Conservation (phyloP, 2,113 vertebrate species). For the Amblyopsis rosae region DNA sequence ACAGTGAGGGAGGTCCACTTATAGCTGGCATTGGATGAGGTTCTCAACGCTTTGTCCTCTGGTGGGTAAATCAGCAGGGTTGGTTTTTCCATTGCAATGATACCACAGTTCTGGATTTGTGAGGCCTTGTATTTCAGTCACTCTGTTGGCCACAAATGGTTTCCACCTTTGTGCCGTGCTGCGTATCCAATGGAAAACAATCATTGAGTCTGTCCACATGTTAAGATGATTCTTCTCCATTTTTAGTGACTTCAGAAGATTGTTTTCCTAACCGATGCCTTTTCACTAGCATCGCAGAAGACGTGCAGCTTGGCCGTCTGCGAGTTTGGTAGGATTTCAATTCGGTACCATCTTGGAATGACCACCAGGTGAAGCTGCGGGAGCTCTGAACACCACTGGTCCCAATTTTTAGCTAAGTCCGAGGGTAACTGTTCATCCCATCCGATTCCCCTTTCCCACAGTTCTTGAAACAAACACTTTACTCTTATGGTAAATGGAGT, state of each 20-base stretch:
- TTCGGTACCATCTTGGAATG: conserved; percentile 23
- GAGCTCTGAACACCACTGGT: conserved; percentile 36
- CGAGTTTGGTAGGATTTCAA: neutral
- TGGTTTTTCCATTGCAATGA: conserved; percentile 14
- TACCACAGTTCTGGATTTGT: conserved; percentile 23
- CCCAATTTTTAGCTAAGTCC: conserved; percentile 27
- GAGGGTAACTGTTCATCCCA: conserved; percentile 25
- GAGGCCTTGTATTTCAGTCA: conserved; percentile 25
- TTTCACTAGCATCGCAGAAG: conserved; percentile 33
- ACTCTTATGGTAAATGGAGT: conserved; percentile 24
- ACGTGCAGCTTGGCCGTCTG: conserved; percentile 15
- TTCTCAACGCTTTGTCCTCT: conserved; percentile 23
- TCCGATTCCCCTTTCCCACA: conserved; percentile 25
- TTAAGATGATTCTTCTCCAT: conserved; percentile 14
- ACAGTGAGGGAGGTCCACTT: conserved; percentile 18
- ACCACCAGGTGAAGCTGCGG: conserved; percentile 19
- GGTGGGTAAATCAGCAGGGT: conserved; percentile 24
- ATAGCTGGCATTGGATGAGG: conserved; percentile 17
- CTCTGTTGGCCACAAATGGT: conserved; percentile 33
- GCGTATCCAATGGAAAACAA: conserved; percentile 25
- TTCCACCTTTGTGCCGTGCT: conserved; percentile 22
- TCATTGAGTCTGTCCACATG: conserved; percentile 46
- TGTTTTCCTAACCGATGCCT: conserved; percentile 20
- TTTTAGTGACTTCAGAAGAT: conserved; percentile 16
- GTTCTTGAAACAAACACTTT: no score